Conservation (phyloP, 2,113 vertebrate species). For the Gambusia affinis region DNA sequence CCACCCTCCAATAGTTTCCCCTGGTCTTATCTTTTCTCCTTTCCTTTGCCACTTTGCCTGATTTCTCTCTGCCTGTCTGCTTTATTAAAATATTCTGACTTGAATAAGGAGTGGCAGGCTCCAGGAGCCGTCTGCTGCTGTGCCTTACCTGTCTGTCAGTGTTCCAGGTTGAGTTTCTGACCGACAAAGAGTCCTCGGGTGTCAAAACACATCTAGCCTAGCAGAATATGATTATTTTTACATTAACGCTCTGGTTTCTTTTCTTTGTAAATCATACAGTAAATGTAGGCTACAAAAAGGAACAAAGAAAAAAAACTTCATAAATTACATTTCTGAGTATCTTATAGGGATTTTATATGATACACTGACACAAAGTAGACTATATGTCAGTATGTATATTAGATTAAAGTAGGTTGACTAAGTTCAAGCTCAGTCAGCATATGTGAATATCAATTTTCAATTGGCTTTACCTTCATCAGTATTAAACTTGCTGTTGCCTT, state of each 20-base stretch:
- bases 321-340: too few relatives aligned
- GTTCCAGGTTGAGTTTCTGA: constrained; percentile 87
- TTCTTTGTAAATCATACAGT: constrained; percentile 5
- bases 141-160: constrained; percentile 76
- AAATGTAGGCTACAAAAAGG: neutral
- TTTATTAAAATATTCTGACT: constrained; percentile 92
- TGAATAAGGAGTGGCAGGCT: constrained; percentile 91
- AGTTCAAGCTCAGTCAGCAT: neutral
- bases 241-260: neutral
- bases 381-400: too few relatives aligned
- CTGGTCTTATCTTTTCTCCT: constrained; percentile 61
- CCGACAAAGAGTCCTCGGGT: constrained; percentile 72
- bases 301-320: neutral
- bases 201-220: constrained; percentile 79
- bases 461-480: neutral
- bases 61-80: constrained; percentile 88
- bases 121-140: constrained; percentile 76
- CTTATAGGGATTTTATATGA: too few relatives aligned
- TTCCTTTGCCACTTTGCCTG: constrained; percentile 64
- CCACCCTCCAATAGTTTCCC: constrained; percentile 56
- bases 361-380: too few relatives aligned
- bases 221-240: constrained; percentile 24
- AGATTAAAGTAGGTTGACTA: too few relatives aligned
- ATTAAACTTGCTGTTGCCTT: too few relatives aligned
- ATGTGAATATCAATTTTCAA: neutral